Conservation (phyloP, 1,140 invertebrate genomes). For the Callitettix versicolor region DNA sequence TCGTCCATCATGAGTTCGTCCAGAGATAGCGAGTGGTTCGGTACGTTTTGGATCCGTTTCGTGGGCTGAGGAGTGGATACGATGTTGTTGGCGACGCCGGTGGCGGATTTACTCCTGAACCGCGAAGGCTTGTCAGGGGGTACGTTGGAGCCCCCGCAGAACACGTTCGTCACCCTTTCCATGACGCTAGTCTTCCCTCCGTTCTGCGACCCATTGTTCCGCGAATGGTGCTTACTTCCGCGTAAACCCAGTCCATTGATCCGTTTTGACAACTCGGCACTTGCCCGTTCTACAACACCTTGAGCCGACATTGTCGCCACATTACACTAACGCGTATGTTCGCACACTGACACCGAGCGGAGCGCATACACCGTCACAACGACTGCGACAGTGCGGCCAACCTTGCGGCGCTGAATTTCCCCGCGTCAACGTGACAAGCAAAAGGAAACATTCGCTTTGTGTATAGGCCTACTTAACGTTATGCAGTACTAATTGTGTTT, state of each 20-base stretch:
- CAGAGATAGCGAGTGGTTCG: slow-evolving; percentile 44
- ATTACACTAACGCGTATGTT: background rate
- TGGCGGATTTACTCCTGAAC: slow-evolving; percentile 26
- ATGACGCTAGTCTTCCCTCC: slow-evolving; percentile 56
- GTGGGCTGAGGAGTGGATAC: background rate
- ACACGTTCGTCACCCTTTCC: slow-evolving; percentile 72
- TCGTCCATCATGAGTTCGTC: slow-evolving; percentile 73
- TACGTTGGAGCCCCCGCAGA: slow-evolving; percentile 48
- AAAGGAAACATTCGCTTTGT: too few species aligned
- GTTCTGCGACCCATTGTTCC: background rate
- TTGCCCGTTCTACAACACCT: slow-evolving; percentile 76
- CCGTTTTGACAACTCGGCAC: slow-evolving; percentile 73
- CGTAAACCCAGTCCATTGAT: slow-evolving; percentile 74
- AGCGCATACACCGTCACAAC: too few species aligned
- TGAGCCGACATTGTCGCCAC: slow-evolving; percentile 49
- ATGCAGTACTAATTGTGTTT: too few species aligned
- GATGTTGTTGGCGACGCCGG: slow-evolving; percentile 17
- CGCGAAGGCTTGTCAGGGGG: slow-evolving; percentile 25
- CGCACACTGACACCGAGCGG: background rate
- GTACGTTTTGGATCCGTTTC: background rate
- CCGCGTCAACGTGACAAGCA: too few species aligned
- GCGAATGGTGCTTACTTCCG: slow-evolving; percentile 45
- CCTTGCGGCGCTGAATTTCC: background rate
- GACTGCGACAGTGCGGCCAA: slow-evolving; percentile 7
- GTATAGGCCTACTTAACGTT: too few species aligned